A percentile compares a stretch with the other conserved stretches of the same genome.
Conservation (phyloP, 2,797 vertebrate species). For the Knipowitschia caucasica region DNA sequence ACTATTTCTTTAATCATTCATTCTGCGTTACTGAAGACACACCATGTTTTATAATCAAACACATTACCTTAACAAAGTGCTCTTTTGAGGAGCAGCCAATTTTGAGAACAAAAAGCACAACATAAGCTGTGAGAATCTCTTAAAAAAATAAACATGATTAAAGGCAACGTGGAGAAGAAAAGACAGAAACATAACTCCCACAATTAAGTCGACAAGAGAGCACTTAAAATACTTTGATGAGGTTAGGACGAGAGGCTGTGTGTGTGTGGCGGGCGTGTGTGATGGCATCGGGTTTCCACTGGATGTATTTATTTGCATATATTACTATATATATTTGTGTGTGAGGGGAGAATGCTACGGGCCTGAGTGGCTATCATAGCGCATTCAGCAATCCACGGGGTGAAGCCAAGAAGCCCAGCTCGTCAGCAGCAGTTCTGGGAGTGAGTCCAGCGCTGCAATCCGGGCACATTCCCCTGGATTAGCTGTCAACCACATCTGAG, state of each 20-base stretch:
- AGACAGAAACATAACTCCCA: conserved; percentile 55
- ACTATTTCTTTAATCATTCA: conserved; percentile 57
- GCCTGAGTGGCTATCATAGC: conserved; percentile 42
- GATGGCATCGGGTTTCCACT: conserved; percentile 35
- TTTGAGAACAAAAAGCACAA: conserved; percentile 38
- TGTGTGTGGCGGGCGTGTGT: conserved; percentile 34
- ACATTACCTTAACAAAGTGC: conserved; percentile 55
- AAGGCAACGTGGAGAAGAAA: conserved; percentile 49
- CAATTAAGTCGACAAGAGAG: conserved; percentile 61
- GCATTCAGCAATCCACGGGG: conserved; percentile 49
- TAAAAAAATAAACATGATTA: conserved; percentile 66
- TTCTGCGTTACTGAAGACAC: conserved; percentile 59
- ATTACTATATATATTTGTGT: too few species aligned
- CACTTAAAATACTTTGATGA: conserved; percentile 62
- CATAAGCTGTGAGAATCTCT: conserved; percentile 41
- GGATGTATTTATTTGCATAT: conserved; percentile 44
- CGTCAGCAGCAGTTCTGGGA: conserved; percentile 68
- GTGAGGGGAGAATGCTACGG: conserved; percentile 37
- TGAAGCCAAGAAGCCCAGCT: conserved; percentile 52
- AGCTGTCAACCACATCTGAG: conserved; percentile 76
- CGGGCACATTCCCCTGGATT: conserved; percentile 77
- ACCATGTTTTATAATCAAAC: conserved; percentile 63
- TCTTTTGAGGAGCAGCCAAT: conserved; percentile 61
- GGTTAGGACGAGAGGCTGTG: conserved; percentile 49
- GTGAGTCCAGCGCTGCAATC: conserved; percentile 71